Conservation (phyloP, 2,113 vertebrate species). For the Nematolebias whitei region DNA sequence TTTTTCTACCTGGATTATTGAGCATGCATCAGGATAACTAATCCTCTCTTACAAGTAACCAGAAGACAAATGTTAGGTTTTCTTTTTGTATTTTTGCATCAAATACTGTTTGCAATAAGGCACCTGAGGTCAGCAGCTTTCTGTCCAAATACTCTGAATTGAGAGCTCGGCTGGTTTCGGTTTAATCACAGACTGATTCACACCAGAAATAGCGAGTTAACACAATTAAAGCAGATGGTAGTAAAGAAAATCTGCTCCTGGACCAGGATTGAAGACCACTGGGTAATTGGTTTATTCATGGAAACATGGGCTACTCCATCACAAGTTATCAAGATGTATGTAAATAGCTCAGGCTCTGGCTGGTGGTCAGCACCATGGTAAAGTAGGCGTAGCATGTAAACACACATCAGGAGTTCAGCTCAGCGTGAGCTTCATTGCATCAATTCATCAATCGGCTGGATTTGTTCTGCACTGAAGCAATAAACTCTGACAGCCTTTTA, state of each 20-base stretch:
- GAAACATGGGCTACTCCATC: conserved; percentile 45
- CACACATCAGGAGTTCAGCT: conserved; percentile 36
- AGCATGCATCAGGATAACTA: too few species aligned
- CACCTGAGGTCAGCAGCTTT: conserved; percentile 49
- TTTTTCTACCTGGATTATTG: too few species aligned
- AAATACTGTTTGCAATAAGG: conserved; percentile 23
- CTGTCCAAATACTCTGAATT: conserved; percentile 29
- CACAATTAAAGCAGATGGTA: conserved; percentile 44
- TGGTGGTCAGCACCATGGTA: conserved; percentile 25
- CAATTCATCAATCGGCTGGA: conserved; percentile 53
- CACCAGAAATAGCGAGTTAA: conserved; percentile 36
- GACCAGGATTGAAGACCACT: conserved; percentile 52
- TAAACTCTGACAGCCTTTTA: conserved; percentile 54
- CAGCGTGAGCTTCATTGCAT: conserved; percentile 37
- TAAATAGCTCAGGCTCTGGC: conserved; percentile 43
- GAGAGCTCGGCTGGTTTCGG: conserved; percentile 27
- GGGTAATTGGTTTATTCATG: conserved; percentile 63
- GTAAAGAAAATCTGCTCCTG: conserved; percentile 43
- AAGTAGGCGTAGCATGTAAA: conserved; percentile 37
- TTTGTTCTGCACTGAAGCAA: conserved; percentile 55
- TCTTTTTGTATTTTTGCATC: conserved; percentile 1
- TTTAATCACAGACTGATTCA: conserved; percentile 48
- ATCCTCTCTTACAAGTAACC: conserved; percentile 18
- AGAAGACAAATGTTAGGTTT: conserved; percentile 23
- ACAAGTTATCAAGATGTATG: conserved; percentile 61